Evolutionary conservation across 2,797 vertebrate species (phyloP), one percentile per base, ranked within the genome.

Genomic region (Philypnodon macrostomus): DNA sequence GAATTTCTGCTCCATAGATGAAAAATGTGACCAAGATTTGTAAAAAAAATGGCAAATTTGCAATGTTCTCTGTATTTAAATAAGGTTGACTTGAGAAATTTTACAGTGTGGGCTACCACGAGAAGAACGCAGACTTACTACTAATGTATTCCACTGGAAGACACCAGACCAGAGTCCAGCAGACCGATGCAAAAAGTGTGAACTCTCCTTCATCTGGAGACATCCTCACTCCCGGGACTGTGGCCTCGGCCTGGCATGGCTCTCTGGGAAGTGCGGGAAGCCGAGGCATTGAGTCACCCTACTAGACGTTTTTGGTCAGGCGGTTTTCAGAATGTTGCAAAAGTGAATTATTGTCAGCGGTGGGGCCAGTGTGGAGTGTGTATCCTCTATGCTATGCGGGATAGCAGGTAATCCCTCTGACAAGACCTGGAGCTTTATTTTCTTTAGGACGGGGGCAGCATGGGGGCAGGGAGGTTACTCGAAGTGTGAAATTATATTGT

Each of bases 361-460:
- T 40, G 75, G 77, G 76, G 68, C 77, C 69, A 32, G 51, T 41
- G 14, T 50, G 75, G 68, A 63, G 77, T 78, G 84, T 69, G 75
- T 85, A 73, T 79, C 79, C 81, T 87, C 86, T 87, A 61, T 63
- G n/a, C n/a, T n/a, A n/a, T n/a, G n/a, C 65, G 47, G 72, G 67
- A 62, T 48, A 61, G 52, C 59, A 80, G 84, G 84, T 84, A 87
- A 88, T 88, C 85, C 82, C 82, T 86, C 68, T 82, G 88, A 88
- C 85, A 86, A 81, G 81, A 76, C 76, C 68, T 65, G 52, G 67
- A n/a, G 62, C 79, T 70, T 71, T 80, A 61, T 82, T 84, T 77
- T 72, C 70, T 56, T 41, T 46, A 57, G 8, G n/a, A n/a, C n/a
- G n/a, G 17, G 46, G 35, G 47, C 13, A 26, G 35, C 31, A 26